These are phyloP conservation scores for Protonemura montana DNA, from an alignment of 2,888 invertebrate species.

Conservation along the genomic window DNA sequence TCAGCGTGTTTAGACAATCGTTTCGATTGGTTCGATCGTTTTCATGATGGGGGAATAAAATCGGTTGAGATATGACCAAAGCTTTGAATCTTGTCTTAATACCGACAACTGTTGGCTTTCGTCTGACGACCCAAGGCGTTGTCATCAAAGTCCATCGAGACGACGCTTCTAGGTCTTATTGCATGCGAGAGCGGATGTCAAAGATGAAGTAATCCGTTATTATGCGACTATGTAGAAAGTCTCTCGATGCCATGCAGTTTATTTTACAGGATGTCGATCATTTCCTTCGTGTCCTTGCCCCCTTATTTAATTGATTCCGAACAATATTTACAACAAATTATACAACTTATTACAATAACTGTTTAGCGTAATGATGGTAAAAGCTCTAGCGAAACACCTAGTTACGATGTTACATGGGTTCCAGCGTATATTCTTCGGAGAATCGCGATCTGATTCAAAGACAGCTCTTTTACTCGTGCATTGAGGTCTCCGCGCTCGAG, in stretches of 20 bases:
- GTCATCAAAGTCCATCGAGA: neutral
- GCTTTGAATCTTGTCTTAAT: neutral
- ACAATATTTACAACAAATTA: conserved; percentile 3
- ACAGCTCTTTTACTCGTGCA: conserved; percentile 2
- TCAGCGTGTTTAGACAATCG: conserved; percentile 4
- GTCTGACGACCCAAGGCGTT: neutral
- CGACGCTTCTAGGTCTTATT: neutral
- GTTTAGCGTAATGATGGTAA: neutral
- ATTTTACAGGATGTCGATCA: conserved; percentile 4
- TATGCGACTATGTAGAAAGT: conserved; percentile 1
- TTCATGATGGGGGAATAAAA: neutral
- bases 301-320: neutral
- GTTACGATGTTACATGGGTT: neutral
- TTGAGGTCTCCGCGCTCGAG: neutral
- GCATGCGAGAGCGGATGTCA: neutral
- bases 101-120: neutral
- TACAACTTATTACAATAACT: neutral
- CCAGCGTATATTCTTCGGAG: neutral
- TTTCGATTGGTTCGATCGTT: neutral
- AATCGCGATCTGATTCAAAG: neutral
- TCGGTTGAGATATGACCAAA: neutral
- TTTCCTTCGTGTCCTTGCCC: neutral
- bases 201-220: neutral
- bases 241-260: neutral
- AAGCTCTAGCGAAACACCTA: neutral